phyloP scores from a whole-genome alignment of 2,113 vertebrate species.

The Cavia aperea region DNA sequence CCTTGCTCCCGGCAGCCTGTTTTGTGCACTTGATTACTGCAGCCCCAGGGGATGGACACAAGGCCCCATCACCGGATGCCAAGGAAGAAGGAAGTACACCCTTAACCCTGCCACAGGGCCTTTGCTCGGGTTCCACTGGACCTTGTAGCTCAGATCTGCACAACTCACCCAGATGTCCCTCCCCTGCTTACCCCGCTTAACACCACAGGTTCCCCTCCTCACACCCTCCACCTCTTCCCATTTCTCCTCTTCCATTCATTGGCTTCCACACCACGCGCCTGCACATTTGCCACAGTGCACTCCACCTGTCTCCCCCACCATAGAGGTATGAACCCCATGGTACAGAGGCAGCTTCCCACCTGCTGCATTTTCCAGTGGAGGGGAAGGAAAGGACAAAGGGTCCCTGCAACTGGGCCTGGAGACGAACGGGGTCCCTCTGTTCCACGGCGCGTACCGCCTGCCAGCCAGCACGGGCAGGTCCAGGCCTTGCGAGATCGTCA shows the following conservation, averaged over 20 bases:
- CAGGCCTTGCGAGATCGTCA: too few relatives aligned
- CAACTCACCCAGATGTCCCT: accelerated
- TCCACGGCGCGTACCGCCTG: not conserved
- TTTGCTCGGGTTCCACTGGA: not conserved
- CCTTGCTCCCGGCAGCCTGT: accelerated
- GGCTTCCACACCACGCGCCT: accelerated
- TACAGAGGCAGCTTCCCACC: not conserved
- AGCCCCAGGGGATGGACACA: accelerated
- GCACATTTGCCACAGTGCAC: accelerated
- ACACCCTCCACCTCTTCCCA: accelerated
- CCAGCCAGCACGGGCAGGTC: accelerated
- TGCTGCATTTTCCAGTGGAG: not conserved
- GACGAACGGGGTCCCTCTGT: not conserved
- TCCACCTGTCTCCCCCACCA: accelerated
- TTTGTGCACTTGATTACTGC: not conserved
- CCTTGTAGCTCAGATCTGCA: not conserved
- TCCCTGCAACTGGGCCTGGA: not conserved
- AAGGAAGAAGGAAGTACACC: accelerated
- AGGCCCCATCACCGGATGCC: accelerated
- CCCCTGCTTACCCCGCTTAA: accelerated
- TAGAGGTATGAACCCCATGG: not conserved
- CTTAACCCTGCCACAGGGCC: not conserved
- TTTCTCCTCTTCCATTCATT: accelerated
- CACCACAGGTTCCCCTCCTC: not conserved
- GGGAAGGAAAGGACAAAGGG: not conserved